These are phyloP conservation scores for Drosophila prosaltans DNA, from an alignment of 1,140 invertebrate species.

Conservation along the genomic window DNA sequence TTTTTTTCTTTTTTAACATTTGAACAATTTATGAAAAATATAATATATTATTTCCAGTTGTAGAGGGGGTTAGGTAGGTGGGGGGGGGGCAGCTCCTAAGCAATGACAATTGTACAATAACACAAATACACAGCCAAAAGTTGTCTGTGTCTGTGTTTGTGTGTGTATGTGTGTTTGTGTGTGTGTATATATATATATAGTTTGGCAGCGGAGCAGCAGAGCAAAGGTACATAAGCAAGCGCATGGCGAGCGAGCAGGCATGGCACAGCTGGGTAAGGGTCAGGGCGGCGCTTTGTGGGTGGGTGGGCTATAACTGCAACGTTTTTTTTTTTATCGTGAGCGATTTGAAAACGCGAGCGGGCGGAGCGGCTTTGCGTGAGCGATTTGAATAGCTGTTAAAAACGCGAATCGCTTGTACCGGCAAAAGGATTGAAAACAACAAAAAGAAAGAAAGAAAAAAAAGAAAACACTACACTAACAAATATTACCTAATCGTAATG, in stretches of 20 bases:
- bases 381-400: too few relatives aligned
- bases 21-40: constrained; percentile 52
- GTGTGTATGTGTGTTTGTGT: constrained; percentile 57
- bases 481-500: too few relatives aligned
- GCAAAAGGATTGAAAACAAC: too few relatives aligned
- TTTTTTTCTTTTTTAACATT: constrained; percentile 32
- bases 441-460: too few relatives aligned
- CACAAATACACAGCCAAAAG: constrained; percentile 59
- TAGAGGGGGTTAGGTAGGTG: neutral
- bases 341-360: neutral
- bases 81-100: constrained; percentile 54
- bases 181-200: neutral
- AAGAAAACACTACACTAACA: too few relatives aligned
- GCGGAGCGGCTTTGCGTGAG: too few relatives aligned
- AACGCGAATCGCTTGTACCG: too few relatives aligned
- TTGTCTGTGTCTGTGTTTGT: constrained; percentile 12
- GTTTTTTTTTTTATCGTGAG: neutral
- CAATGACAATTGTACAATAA: constrained; percentile 75
- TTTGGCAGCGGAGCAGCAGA: constrained; percentile 18
- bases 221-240: neutral
- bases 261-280: neutral
- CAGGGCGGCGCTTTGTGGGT: neutral
- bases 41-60: constrained; percentile 11
- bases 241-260: constrained; percentile 8
- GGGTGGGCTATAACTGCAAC: neutral